These are phyloP conservation scores for Pristionchus pacificus DNA, from an alignment of 1,140 invertebrate species.

Conservation along the genomic window DNA sequence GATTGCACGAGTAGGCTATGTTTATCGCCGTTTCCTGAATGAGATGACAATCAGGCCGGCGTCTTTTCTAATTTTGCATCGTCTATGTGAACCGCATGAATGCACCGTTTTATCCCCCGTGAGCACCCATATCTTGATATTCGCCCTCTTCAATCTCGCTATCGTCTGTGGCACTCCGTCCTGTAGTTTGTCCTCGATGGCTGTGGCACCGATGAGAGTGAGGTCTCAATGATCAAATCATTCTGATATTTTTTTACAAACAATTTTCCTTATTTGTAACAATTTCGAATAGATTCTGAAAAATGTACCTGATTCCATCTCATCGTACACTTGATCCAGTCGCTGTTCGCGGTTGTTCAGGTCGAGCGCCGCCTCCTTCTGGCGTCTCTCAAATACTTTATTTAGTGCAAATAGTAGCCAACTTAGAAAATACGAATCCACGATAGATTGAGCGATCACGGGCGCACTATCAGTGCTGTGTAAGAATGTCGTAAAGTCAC, in stretches of 20 bases:
- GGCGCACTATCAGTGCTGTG: no score
- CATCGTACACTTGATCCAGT: slow-evolving; percentile 89
- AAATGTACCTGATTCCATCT: slow-evolving; percentile 83
- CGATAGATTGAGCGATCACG: no score
- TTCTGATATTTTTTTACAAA: background rate
- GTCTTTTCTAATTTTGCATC: background rate
- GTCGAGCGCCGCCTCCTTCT: slow-evolving; percentile 39
- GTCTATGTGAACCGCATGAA: background rate
- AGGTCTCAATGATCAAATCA: slow-evolving; percentile 65
- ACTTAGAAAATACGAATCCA: no score
- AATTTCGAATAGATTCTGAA: no score
- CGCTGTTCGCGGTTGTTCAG: slow-evolving; percentile 74
- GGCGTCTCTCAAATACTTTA: slow-evolving; percentile 31
- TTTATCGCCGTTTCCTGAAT: slow-evolving; percentile 92
- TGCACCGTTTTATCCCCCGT: slow-evolving; percentile 83
- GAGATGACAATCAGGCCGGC: background rate
- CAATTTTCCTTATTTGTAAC: no score
- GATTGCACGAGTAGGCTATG: slow-evolving; percentile 95
- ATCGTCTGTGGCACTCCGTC: slow-evolving; percentile 95
- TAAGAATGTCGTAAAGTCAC: no score
- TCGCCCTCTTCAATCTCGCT: slow-evolving; percentile 83
- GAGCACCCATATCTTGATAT: slow-evolving; percentile 97
- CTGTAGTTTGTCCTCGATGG: slow-evolving; percentile 98
- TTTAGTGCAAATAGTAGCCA: no score
- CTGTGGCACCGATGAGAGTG: slow-evolving; percentile 81